These are phyloP conservation scores for Diadegma fenestrale DNA, from an alignment of 2,888 invertebrate genomes.

Conservation along the genomic window DNA sequence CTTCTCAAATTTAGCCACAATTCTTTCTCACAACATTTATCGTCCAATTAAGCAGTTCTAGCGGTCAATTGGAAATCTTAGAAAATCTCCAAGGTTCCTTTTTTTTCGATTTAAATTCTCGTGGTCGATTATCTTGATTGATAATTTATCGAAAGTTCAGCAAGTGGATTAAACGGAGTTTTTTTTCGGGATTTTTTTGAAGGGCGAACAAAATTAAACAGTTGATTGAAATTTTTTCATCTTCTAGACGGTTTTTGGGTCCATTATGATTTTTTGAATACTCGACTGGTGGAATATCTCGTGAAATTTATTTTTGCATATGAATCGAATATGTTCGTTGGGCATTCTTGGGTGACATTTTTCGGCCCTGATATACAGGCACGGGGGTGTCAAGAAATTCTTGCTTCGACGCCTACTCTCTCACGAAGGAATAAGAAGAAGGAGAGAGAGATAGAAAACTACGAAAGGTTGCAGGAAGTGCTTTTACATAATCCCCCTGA, in stretches of 20 bases:
- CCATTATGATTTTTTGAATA: not conserved
- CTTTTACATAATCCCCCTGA: conserved; percentile 73
- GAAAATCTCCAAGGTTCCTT: not conserved
- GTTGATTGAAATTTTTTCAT: not conserved
- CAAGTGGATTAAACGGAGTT: not conserved
- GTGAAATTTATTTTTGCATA: conserved; percentile 6
- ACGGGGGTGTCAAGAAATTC: conserved; percentile 48
- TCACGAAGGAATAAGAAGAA: not conserved
- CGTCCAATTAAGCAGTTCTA: not conserved
- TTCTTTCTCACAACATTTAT: conserved; percentile 32
- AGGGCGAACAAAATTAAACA: not conserved
- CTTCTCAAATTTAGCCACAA: not conserved
- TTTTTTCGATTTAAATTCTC: not conserved
- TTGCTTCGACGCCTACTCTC: conserved; percentile 62
- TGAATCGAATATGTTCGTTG: conserved; percentile 5
- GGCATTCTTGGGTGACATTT: conserved; percentile 40
- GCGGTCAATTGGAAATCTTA: conserved; percentile 13
- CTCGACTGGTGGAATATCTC: not conserved
- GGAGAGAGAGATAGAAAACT: conserved; percentile 25
- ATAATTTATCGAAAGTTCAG: not conserved
- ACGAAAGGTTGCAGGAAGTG: conserved; percentile 77
- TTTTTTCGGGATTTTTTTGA: not conserved
- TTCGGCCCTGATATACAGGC: conserved; percentile 37
- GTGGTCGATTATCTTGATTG: not conserved
- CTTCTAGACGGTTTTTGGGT: not conserved